phyloP scores from a whole-genome alignment of 1,140 invertebrate genomes.

The Nilaparvata lugens region DNA sequence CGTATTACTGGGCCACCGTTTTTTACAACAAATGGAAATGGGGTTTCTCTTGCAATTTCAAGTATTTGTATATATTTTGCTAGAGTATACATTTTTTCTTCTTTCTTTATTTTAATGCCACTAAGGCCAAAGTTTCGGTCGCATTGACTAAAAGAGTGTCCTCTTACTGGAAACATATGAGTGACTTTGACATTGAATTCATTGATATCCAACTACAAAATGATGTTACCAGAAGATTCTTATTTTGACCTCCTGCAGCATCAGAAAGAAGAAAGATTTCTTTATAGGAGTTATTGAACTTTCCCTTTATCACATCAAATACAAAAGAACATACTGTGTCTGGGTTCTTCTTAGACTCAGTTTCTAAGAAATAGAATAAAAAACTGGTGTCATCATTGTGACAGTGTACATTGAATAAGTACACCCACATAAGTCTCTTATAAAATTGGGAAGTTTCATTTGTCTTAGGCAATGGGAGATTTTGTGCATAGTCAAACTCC shows the following conservation, averaged over 20 bases:
- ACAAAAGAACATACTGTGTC: conserved; percentile 6
- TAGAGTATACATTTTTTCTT: not conserved
- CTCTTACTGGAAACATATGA: conserved; percentile 20
- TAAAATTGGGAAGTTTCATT: conserved; percentile 19
- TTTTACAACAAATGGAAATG: not conserved
- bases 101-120: not conserved
- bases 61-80: not conserved
- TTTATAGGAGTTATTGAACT: not conserved
- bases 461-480: conserved; percentile 14
- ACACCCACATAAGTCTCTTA: conserved; percentile 16
- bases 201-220: conserved; percentile 10
- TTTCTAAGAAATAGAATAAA: conserved; percentile 13
- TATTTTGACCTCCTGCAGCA: conserved; percentile 15
- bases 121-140: conserved; percentile 22
- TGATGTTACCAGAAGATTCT: not conserved
- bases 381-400: conserved; percentile 10
- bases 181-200: conserved; percentile 13
- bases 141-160: conserved; percentile 20
- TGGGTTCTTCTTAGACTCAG: conserved; percentile 8
- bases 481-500: conserved; percentile 20
- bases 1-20: not conserved
- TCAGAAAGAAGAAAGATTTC: conserved; percentile 8
- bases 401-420: conserved; percentile 16
- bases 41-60: not conserved
- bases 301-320: conserved; percentile 1